Percentiles rank a stretch among this genome's conserved stretches.
Conservation (phyloP, 2,888 invertebrate species). For the Agapostemon virescens region DNA sequence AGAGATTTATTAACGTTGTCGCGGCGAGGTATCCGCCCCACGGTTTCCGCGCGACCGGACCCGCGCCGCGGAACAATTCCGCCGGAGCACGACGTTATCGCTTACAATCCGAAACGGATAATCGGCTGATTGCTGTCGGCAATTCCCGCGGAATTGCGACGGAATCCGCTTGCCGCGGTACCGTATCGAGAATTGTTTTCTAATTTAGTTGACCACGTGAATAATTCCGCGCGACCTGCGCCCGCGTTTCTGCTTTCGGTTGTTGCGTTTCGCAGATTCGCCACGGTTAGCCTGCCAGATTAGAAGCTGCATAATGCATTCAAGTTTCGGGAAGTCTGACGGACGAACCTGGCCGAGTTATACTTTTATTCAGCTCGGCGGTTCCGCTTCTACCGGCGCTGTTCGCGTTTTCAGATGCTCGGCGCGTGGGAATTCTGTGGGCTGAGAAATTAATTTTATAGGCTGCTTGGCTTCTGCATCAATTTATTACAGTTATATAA, state of each 20-base stretch:
- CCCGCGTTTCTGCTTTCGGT: neutral
- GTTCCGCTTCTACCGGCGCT: neutral
- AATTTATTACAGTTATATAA: too few relatives aligned
- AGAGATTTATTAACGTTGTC: slow-evolving; percentile 70
- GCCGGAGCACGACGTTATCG: neutral
- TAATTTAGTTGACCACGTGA: neutral
- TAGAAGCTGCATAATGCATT: slow-evolving; percentile 21
- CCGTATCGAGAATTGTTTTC: neutral
- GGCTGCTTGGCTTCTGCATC: neutral
- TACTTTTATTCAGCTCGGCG: slow-evolving; percentile 25
- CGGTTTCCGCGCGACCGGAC: neutral
- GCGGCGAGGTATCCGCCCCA: slow-evolving; percentile 51
- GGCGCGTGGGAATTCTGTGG: neutral
- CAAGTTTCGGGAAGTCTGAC: slow-evolving; percentile 8
- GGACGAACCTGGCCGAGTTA: slow-evolving; percentile 19
- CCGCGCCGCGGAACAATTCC: slow-evolving; percentile 4
- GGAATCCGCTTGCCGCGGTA: neutral
- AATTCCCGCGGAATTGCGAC: neutral
- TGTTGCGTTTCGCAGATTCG: neutral
- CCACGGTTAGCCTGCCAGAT: slow-evolving; percentile 5
- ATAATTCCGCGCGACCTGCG: neutral
- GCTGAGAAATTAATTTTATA: neutral
- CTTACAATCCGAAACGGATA: neutral
- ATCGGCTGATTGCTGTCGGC: neutral
- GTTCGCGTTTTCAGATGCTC: slow-evolving; percentile 14